Base-by-base conservation (phyloP, 2,113 vertebrate genomes). In the Columba livia region DNA sequence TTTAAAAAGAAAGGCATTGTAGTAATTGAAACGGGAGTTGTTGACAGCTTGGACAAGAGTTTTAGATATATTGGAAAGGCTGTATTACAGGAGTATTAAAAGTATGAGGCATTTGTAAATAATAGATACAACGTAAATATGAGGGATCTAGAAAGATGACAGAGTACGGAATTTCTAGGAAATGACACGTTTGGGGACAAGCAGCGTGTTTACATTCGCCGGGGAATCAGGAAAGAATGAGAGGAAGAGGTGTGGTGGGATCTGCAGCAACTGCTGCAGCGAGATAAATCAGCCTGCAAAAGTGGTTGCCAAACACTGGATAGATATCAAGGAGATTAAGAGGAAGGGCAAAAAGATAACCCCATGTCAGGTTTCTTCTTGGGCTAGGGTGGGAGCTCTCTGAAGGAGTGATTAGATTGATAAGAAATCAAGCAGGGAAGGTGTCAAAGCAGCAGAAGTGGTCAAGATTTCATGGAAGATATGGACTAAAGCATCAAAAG, bases 181-280 rank as follows among this genome's bases (percentile, higher is more conserved):
- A 88, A 21, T 50, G 77, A 62, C 77, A 87, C 16, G 38, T 83
- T 74, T 51, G 81, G 88, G 88, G 88, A 94, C 34, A 75, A 67
- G 75, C 61, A 84, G 61, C 5, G 5, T 67, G 77, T 93, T 96
- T 91, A 71, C 9, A 7, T 88, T 94, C 88, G 10, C 93, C 56
- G 31, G 88, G 72, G 64, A 93, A 61, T 0, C 2, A 3, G 61
- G 48, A 88, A 51, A 95, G 82, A 95, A 96, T 75, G 48, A 72
- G 77, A 89, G 93, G 96, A 96, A 93, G 84, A 82, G 95, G 96
- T 69, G 89, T 57, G 89, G 89, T 50, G 71, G 65, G 72, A 85
- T 53, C 86, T 79, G 70, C 28, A 90, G 54, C 38, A 65, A 50
- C 44, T 74, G 83, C 61, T 34, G 0, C 0, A 3, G 73, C 17